A percentile compares a stretch with the other conserved stretches of the same genome.
Conservation (phyloP, 2,113 vertebrate genomes). For the Bubalus kerabau region DNA sequence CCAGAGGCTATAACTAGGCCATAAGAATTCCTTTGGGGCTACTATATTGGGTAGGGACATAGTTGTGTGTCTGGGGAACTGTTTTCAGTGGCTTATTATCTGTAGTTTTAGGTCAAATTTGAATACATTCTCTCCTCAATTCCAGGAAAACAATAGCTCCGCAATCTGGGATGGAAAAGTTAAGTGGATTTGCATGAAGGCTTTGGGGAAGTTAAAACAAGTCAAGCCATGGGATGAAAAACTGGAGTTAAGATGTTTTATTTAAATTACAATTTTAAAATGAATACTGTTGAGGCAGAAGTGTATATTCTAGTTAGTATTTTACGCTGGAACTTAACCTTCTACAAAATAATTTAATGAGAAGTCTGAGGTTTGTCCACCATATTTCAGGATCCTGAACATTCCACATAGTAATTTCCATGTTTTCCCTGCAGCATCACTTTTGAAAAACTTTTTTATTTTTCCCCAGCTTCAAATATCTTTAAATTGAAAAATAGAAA, state of each 20-base stretch:
- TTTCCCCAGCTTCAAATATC: neutral
- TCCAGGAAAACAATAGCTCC: neutral
- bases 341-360: neutral
- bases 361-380: neutral
- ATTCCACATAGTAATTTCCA: neutral
- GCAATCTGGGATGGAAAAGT: constrained; percentile 4
- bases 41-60: neutral
- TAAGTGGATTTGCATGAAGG: neutral
- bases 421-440: neutral
- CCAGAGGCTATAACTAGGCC: constrained; percentile 39
- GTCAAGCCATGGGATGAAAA: neutral
- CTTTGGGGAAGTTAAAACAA: neutral
- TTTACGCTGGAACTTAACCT: neutral
- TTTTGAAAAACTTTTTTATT: neutral
- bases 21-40: constrained; percentile 37
- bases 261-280: constrained; percentile 29
- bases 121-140: constrained; percentile 9
- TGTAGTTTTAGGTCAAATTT: constrained; percentile 35
- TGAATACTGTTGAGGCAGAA: neutral
- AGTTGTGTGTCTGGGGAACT: neutral
- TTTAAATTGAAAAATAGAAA: neutral
- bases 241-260: neutral
- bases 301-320: neutral
- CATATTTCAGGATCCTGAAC: neutral
- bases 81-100: constrained; percentile 15